A percentile compares a stretch with the other conserved stretches of the same genome.
phyloP scores from a whole-genome alignment of 2,113 vertebrate genomes.

The Nerophis lumbriciformis region DNA sequence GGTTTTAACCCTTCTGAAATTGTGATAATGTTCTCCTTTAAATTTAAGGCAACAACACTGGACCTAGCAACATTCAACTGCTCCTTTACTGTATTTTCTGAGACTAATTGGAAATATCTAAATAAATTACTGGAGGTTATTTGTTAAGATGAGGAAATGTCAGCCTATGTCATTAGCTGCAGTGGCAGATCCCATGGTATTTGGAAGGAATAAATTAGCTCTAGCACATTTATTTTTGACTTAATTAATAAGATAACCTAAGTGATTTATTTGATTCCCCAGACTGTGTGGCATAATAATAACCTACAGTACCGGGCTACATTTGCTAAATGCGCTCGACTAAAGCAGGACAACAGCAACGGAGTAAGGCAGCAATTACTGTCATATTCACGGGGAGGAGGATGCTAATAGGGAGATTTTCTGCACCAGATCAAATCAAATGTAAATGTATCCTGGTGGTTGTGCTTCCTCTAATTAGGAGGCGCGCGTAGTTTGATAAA shows the following conservation, averaged over 20 bases:
- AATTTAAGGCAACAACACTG: neutral
- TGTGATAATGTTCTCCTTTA: no score
- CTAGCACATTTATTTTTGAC: constrained; percentile 71
- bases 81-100: constrained; percentile 8
- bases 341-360: constrained; percentile 61
- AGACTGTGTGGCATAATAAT: constrained; percentile 67
- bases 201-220: constrained; percentile 71
- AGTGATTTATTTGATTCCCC: constrained; percentile 75
- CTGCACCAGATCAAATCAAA: constrained; percentile 69
- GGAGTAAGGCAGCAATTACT: constrained; percentile 72
- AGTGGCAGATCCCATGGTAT: constrained; percentile 62
- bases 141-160: constrained; percentile 67
- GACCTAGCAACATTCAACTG: neutral
- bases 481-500: constrained; percentile 72
- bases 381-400: constrained; percentile 66
- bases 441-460: constrained; percentile 71
- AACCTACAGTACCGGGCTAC: constrained; percentile 59
- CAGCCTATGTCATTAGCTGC: constrained; percentile 64
- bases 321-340: constrained; percentile 63
- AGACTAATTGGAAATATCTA: constrained; percentile 56
- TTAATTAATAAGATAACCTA: constrained; percentile 78
- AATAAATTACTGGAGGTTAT: constrained; percentile 62
- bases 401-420: constrained; percentile 70
- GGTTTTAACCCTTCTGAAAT: no score
- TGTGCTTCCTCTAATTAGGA: constrained; percentile 72